Conservation (phyloP, 2,797 vertebrate species). For the Enteromius anoplus region DNA sequence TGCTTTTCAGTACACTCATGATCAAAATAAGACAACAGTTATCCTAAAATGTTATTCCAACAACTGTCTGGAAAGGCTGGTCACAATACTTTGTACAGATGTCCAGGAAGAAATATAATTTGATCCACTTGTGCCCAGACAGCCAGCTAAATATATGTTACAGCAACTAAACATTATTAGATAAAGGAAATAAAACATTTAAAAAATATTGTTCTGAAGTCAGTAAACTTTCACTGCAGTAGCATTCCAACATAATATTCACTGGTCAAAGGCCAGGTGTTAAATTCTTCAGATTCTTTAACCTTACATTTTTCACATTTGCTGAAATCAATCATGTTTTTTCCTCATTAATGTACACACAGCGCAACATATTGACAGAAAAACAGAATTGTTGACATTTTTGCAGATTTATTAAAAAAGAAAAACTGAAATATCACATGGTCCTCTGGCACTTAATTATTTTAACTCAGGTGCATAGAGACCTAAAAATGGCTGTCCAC, state of each 20-base stretch:
- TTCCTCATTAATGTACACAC: no score
- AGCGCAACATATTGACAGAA: no score
- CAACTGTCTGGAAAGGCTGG: no score
- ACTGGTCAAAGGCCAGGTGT: background rate
- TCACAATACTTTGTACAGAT: conserved; percentile 11
- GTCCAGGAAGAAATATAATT: background rate
- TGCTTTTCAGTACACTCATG: background rate
- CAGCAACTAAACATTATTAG: background rate
- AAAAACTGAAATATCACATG: no score
- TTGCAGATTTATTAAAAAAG: no score
- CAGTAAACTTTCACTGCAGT: background rate
- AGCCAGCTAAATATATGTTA: background rate
- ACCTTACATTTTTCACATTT: no score
- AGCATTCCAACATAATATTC: background rate
- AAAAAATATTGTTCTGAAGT: background rate
- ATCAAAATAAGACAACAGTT: background rate
- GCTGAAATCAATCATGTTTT: no score
- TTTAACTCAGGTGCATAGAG: no score
- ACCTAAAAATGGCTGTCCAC: no score
- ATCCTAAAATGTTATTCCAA: background rate
- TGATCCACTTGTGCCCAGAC: background rate
- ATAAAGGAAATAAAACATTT: conserved; percentile 6
- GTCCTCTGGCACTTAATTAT: no score
- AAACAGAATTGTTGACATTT: no score
- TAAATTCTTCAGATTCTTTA: background rate